A percentile compares a stretch with the other conserved stretches of the same genome.
phyloP scores from a whole-genome alignment of 2,888 invertebrate genomes.

The Cheilosia soror region DNA sequence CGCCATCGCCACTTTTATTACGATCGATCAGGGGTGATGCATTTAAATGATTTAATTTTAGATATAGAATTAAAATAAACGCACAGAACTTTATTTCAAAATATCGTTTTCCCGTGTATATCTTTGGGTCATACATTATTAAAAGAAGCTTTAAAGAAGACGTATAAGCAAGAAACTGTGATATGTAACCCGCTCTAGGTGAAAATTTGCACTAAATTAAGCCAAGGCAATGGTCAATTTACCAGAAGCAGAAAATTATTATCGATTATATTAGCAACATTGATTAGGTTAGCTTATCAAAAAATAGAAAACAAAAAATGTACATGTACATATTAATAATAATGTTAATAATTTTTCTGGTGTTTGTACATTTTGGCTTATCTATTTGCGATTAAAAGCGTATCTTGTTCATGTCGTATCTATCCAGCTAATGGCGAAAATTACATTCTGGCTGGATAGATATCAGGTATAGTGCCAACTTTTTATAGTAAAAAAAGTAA shows the following conservation, averaged over 20 bases:
- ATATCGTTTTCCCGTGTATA: conserved; percentile 12
- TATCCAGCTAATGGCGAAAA: conserved; percentile 15
- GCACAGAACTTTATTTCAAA: conserved; percentile 25
- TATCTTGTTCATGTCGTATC: conserved; percentile 26
- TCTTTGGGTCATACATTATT: conserved; percentile 15
- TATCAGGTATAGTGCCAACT: neutral
- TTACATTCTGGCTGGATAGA: conserved; percentile 4
- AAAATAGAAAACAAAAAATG: neutral
- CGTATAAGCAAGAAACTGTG: neutral
- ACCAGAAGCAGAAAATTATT: conserved; percentile 58
- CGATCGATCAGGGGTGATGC: conserved; percentile 63
- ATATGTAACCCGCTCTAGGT: conserved; percentile 15
- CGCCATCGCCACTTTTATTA: conserved; percentile 28
- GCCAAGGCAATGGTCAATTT: conserved; percentile 67
- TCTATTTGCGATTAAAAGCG: conserved; percentile 56
- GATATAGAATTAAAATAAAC: conserved; percentile 68
- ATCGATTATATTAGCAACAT: conserved; percentile 67
- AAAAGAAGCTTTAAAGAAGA: neutral
- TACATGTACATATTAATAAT: conserved; percentile 19
- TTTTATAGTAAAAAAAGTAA: neutral
- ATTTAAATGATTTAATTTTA: conserved; percentile 64
- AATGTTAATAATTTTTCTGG: conserved; percentile 51
- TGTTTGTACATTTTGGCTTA: conserved; percentile 52
- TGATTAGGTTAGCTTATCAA: conserved; percentile 67
- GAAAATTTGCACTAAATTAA: conserved; percentile 62